Base-by-base conservation (phyloP, 2,113 vertebrate species). In the Bubo bubo region DNA sequence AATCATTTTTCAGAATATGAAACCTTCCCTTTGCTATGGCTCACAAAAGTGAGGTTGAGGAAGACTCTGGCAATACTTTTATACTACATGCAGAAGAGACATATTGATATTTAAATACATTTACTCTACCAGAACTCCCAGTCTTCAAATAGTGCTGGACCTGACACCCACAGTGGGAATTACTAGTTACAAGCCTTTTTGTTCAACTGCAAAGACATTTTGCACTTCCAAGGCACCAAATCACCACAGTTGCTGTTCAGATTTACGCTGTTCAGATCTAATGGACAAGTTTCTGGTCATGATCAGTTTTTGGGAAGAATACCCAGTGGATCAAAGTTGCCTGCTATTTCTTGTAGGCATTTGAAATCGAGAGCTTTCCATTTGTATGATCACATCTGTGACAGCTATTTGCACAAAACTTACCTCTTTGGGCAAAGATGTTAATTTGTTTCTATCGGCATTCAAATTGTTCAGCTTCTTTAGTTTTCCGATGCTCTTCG, bases 391-490 rank as follows among this genome's bases (percentile, higher is more conserved):
- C 35, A 64, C 64, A 96, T 90, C 35, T 91, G 30, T 84, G 28
- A 21, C 17, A 63, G n/a, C 72, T 88, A 52, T 76, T 26, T 47
- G 37, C 30, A 73, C 17, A 90, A 47, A 87, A 95, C 98, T 80
- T 98, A 99, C 99, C 99, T 99, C 99, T 98, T 99, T 99, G 43
- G 99, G 99, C 97, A 99, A 98, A 86, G 98, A 98, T 41, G 97
- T 95, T 96, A 99, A 98, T 96, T 99, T 99, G 97, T 99, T 99
- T 98, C 99, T 98, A 97, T 99, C 99, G 86, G 98, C 99, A 97
- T 99, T 99, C 96, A 99, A 99, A 98, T 99, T 99, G 96, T 98
- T 99, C 92, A 99, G 97, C 95, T 98, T 99, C 98, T 99, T 99
- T 91, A 99, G 98, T 97, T 99, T 99, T 93, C 99, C 99, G 50